Conservation (phyloP, 2,113 vertebrate genomes). For the Seriola rivoliana region DNA sequence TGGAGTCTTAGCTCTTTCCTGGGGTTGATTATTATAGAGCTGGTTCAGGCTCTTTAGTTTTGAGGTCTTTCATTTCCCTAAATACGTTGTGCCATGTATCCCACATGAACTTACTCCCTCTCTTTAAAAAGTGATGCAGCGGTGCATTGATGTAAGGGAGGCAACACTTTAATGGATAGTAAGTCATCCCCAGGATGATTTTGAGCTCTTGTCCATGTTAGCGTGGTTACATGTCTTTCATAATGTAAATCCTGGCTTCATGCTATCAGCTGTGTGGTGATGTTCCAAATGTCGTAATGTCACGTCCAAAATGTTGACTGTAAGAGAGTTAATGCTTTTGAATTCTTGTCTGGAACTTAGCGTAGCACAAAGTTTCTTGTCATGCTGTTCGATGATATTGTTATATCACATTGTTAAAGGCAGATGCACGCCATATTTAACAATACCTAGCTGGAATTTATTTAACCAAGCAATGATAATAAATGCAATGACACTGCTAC, state of each 20-base stretch:
- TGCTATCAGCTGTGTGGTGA: neutral
- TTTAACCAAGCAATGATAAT: neutral
- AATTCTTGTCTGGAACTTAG: no score
- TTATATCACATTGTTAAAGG: no score
- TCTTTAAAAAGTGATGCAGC: neutral
- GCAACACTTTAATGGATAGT: neutral
- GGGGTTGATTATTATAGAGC: slow-evolving; percentile 30
- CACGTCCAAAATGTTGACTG: neutral
- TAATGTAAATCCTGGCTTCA: neutral
- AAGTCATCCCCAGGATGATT: neutral
- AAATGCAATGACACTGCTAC: neutral
- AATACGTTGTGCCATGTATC: neutral
- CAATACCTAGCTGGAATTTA: neutral
- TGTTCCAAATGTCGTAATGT: neutral
- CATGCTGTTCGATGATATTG: neutral
- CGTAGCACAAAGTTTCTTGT: no score
- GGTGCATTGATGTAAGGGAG: neutral
- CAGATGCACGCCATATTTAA: neutral
- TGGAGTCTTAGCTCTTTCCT: slow-evolving; percentile 8
- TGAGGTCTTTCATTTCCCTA: neutral
- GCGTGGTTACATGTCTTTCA: neutral
- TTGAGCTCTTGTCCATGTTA: neutral
- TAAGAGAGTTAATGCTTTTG: neutral
- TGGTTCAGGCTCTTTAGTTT: slow-evolving; percentile 12
- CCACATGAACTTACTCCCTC: neutral